phyloP scores from a whole-genome alignment of 2,113 vertebrate genomes.

The Nothobranchius kuhntae region DNA sequence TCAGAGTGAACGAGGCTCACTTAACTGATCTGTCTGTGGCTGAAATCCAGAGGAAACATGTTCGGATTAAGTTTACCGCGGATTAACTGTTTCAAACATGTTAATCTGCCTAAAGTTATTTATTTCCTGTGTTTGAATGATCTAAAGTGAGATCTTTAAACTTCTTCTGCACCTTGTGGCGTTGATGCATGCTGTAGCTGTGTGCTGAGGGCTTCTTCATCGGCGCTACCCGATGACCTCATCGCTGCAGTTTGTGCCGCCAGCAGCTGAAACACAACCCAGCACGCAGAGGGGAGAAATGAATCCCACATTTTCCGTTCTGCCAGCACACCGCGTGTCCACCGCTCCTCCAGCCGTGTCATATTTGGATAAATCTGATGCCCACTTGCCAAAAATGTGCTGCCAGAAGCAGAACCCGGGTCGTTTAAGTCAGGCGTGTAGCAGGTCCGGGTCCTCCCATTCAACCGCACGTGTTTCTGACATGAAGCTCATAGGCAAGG shows the following conservation, averaged over 20 bases:
- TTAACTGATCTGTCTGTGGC: no score
- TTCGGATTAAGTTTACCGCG: no score
- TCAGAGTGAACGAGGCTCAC: no score
- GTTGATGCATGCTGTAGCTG: not conserved
- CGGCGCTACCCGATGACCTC: constrained; percentile 46
- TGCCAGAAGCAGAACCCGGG: constrained; percentile 41
- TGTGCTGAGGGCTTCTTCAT: constrained; percentile 33
- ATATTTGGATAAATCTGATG: constrained; percentile 54
- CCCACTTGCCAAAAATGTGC: constrained; percentile 42
- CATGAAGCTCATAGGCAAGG: not conserved
- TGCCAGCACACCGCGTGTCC: constrained; percentile 21
- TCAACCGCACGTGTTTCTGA: constrained; percentile 17
- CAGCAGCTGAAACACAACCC: constrained; percentile 53
- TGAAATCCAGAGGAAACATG: no score
- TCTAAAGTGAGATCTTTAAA: no score
- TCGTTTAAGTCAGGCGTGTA: constrained; percentile 35
- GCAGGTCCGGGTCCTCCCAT: constrained; percentile 4
- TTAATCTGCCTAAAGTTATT: no score
- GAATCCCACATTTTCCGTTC: constrained; percentile 50
- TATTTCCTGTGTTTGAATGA: no score
- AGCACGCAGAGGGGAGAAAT: constrained; percentile 42
- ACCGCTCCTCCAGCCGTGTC: constrained; percentile 32
- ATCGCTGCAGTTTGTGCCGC: constrained; percentile 46
- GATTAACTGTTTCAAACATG: no score
- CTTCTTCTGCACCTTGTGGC: not conserved